These are phyloP conservation scores for Pectinophora gossypiella DNA, from an alignment of 1,140 invertebrate genomes.

Conservation along the genomic window DNA sequence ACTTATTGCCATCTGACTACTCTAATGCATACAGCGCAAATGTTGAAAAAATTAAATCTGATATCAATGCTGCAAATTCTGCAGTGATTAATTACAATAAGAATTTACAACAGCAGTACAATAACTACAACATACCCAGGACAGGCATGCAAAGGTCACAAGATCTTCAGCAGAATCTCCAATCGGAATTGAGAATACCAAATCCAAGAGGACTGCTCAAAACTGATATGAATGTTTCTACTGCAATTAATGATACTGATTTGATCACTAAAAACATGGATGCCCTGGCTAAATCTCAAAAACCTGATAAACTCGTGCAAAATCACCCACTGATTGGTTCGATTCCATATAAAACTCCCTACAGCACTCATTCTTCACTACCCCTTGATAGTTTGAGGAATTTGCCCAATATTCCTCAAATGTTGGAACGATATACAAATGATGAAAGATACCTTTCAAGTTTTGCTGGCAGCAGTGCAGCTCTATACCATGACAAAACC, in stretches of 20 bases:
- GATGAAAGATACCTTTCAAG: slow-evolving; percentile 71
- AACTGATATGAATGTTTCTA: slow-evolving; percentile 34
- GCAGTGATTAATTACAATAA: slow-evolving; percentile 55
- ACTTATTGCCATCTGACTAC: slow-evolving; percentile 53
- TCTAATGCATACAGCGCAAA: slow-evolving; percentile 38
- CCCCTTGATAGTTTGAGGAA: slow-evolving; percentile 69
- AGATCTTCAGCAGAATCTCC: slow-evolving; percentile 46
- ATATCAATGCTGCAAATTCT: slow-evolving; percentile 24
- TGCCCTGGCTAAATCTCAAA: slow-evolving; percentile 40
- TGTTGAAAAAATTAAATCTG: slow-evolving; percentile 42
- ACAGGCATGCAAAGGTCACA: slow-evolving; percentile 34
- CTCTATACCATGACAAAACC: slow-evolving; percentile 68
- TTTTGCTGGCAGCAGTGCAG: slow-evolving; percentile 53
- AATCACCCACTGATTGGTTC: slow-evolving; percentile 49
- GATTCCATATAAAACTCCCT: slow-evolving; percentile 57
- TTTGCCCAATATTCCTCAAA: slow-evolving; percentile 77
- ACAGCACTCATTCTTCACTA: slow-evolving; percentile 48
- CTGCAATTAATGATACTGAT: slow-evolving; percentile 35
- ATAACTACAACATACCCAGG: slow-evolving; percentile 44
- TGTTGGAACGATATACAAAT: slow-evolving; percentile 76
- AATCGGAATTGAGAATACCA: slow-evolving; percentile 53
- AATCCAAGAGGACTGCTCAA: slow-evolving; percentile 53
- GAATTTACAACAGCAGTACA: slow-evolving; percentile 47
- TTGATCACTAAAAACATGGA: slow-evolving; percentile 43
- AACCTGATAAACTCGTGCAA: slow-evolving; percentile 49